Evolutionary conservation across 2,113 vertebrate genomes (phyloP).

Genomic region (Heptranchias perlo): DNA sequence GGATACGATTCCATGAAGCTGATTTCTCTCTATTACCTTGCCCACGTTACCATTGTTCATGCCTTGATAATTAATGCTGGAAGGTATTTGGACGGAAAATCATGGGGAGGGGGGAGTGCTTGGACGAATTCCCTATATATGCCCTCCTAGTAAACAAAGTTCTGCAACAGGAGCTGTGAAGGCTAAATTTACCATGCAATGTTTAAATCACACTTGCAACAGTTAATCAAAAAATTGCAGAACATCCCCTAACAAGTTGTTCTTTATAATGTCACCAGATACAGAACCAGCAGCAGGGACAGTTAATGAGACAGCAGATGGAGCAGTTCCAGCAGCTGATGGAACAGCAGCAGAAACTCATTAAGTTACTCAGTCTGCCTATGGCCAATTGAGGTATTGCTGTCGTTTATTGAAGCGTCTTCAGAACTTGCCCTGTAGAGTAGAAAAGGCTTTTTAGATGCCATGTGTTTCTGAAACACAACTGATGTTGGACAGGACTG

Average conservation of each 20-base stretch:
- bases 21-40: no score
- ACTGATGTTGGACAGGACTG: neutral
- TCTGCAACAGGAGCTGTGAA: neutral
- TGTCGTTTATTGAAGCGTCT: neutral
- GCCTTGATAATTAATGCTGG: no score
- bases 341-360: conserved; percentile 54
- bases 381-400: conserved; percentile 47
- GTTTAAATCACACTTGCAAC: neutral
- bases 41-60: no score
- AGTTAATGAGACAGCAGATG: conserved; percentile 48
- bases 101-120: no score
- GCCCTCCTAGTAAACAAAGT: neutral
- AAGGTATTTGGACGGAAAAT: no score
- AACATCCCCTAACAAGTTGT: neutral
- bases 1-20: no score
- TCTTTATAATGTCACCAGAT: neutral
- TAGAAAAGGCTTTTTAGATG: neutral
- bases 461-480: neutral
- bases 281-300: conserved; percentile 40
- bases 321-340: conserved; percentile 54
- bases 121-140: no score
- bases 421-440: neutral
- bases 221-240: neutral
- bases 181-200: neutral
- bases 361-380: conserved; percentile 43